These are phyloP conservation scores for Trinectes maculatus DNA, from an alignment of 2,113 vertebrate species.

Conservation along the genomic window DNA sequence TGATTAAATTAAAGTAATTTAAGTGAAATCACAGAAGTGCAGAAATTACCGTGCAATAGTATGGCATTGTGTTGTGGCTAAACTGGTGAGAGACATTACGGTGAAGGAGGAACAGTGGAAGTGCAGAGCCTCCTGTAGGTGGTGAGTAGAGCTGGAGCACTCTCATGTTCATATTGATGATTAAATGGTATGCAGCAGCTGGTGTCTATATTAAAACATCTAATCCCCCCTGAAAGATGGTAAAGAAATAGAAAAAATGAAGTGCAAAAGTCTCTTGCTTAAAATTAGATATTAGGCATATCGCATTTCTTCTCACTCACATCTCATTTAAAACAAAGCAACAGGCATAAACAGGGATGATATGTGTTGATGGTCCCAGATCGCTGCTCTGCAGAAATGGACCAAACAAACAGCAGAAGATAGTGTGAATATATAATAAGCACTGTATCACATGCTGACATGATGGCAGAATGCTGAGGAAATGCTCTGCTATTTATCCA, in stretches of 20 bases:
- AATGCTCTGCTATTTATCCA: conserved; percentile 49
- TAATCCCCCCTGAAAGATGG: conserved; percentile 73
- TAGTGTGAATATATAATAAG: conserved; percentile 60
- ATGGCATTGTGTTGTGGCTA: not conserved
- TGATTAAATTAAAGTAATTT: no score
- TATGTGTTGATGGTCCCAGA: conserved; percentile 40
- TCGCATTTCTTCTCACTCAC: conserved; percentile 56
- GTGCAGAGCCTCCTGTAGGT: conserved; percentile 18
- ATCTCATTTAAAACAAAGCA: conserved; percentile 61
- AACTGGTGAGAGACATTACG: no score
- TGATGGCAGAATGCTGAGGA: conserved; percentile 19
- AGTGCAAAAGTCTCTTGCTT: no score
- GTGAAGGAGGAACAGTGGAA: conserved; percentile 1
- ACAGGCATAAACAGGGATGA: conserved; percentile 54
- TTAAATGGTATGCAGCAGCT: conserved; percentile 71
- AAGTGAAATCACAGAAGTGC: no score
- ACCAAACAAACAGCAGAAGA: conserved; percentile 40
- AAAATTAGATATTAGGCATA: no score
- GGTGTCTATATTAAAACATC: conserved; percentile 68
- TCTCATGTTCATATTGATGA: conserved; percentile 50
- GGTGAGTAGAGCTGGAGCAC: conserved; percentile 22
- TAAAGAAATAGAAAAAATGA: no score
- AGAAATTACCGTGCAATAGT: no score
- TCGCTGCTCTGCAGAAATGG: conserved; percentile 24
- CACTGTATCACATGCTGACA: conserved; percentile 42